These are phyloP conservation scores for Varanus komodoensis DNA, from an alignment of 2,113 vertebrate species.

Conservation along the genomic window DNA sequence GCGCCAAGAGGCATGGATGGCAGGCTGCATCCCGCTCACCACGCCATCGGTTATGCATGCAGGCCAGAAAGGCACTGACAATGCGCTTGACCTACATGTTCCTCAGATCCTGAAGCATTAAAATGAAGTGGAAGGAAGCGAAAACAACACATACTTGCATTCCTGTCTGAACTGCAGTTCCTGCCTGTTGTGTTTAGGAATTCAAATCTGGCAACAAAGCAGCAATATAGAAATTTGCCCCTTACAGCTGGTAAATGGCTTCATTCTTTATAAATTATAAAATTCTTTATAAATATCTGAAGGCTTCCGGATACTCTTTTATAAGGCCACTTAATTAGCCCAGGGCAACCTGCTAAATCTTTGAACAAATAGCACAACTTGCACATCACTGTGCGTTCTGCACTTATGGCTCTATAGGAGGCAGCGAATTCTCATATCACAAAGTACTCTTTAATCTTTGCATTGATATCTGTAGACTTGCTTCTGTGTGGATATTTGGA, in stretches of 20 bases:
- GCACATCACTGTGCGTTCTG: background rate
- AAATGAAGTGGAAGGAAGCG: background rate
- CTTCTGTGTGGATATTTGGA: background rate
- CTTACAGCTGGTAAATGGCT: background rate
- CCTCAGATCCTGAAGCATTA: background rate
- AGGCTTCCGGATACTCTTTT: background rate
- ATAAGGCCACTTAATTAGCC: background rate
- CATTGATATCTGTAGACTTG: background rate
- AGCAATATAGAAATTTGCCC: background rate
- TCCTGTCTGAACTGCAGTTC: background rate
- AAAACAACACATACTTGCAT: background rate
- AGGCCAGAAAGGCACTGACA: too few species aligned
- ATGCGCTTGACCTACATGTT: background rate
- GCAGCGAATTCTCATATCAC: background rate
- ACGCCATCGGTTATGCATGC: too few species aligned
- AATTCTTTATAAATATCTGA: too few species aligned
- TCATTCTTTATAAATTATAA: background rate
- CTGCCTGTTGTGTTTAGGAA: background rate
- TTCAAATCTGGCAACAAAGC: background rate
- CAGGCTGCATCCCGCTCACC: too few species aligned
- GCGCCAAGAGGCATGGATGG: too few species aligned
- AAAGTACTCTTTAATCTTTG: background rate
- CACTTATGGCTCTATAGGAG: background rate
- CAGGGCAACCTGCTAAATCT: background rate
- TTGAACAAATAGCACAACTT: conserved; percentile 1